These are phyloP conservation scores for Hymenopus coronatus DNA, from an alignment of 2,888 invertebrate genomes.

Conservation along the genomic window DNA sequence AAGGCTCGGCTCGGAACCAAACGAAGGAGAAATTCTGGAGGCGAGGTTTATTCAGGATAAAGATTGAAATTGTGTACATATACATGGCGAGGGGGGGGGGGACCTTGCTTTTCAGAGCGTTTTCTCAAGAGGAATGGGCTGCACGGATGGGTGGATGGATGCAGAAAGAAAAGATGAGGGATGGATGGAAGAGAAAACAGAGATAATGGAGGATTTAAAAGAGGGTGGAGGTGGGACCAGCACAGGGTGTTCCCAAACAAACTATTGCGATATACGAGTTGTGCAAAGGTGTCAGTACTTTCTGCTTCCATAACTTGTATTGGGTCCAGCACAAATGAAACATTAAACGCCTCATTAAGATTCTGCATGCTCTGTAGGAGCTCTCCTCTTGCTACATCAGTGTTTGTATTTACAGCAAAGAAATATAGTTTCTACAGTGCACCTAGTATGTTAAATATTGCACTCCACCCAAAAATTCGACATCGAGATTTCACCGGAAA, in stretches of 20 bases:
- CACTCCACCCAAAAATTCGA: too few relatives aligned
- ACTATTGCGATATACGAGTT: neutral
- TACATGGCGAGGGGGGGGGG: conserved; percentile 10
- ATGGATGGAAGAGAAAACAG: conserved; percentile 2
- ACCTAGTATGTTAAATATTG: too few relatives aligned
- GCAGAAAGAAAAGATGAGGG: neutral
- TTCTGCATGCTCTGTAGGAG: too few relatives aligned
- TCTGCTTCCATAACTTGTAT: too few relatives aligned
- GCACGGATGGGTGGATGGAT: neutral
- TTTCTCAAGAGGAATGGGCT: conserved; percentile 3
- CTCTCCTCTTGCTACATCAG: too few relatives aligned
- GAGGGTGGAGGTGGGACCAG: neutral
- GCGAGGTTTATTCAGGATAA: conserved; percentile 28
- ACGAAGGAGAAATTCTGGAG: conserved; percentile 18
- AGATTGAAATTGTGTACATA: conserved; percentile 33
- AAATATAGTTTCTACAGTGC: too few relatives aligned
- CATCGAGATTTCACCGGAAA: too few relatives aligned
- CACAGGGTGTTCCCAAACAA: conserved; percentile 1
- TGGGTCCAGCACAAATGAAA: too few relatives aligned
- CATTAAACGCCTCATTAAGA: too few relatives aligned
- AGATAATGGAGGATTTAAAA: conserved; percentile 19
- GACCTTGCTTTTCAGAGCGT: neutral
- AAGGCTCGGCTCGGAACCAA: neutral
- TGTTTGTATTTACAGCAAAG: too few relatives aligned
- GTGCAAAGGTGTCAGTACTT: neutral